Base-by-base conservation (phyloP, 2,113 vertebrate species). In the Syrmaticus mikado region DNA sequence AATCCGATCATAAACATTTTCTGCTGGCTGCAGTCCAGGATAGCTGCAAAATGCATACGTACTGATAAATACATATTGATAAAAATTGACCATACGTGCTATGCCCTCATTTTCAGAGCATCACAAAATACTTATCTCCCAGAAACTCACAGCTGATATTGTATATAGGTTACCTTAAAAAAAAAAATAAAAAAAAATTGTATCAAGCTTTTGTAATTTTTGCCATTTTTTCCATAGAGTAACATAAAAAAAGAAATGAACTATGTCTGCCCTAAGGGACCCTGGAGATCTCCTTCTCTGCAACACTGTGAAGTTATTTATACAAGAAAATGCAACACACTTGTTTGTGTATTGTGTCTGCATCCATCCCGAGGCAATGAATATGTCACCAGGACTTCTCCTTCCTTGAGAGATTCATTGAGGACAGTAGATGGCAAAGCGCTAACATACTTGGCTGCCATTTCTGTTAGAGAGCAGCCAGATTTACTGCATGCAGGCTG, bases 381-480 rank as follows among this genome's bases (percentile, higher is more conserved):
- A 41, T 66, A 46, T 73, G 46, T 53, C 79, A 89, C n/a, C 64
- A 78, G 65, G 73, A 32, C 34, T 90, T 18, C 19, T 86, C 11
- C 72, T 88, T 90, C 57, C 70, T 90, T 93, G 46, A 89, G 45
- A 82, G 48, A 89, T 53, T 85, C 25, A 40, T 13, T 83, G 73
- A 89, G 64, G 68, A 87, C 45, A 85, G 71, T 65, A 78, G 81
- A 95, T n/a, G 38, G 75, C 71, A 95, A 96, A 89, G 87, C 45
- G 41, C 40, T 89, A 53, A 70, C 12, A 65, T 94, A 82, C 74
- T 93, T 92, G 67, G 67, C 61, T 93, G 40, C 60, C 13, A 5
- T 80, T 78, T 76, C 78, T 86, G 20, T 34, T 58, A 79, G 21
- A 86, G 55, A 91, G 53, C 28, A 90, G 76, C 24, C 82, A 92